Evolutionary conservation across 2,797 vertebrate genomes (phyloP).

Genomic region (Cynopterus sphinx): DNA sequence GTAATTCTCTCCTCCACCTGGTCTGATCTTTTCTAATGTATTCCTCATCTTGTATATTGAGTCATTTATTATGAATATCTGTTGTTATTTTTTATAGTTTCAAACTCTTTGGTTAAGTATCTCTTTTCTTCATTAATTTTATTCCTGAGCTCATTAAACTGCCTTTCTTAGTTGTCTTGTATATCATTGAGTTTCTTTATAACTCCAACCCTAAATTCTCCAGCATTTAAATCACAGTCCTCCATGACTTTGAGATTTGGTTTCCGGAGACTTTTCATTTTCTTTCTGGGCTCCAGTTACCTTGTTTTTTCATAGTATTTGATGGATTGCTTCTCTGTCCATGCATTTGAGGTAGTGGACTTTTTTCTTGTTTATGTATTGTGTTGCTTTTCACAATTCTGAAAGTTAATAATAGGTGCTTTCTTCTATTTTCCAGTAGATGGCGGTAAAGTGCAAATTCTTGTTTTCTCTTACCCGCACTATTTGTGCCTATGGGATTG

Average conservation of each 20-base stretch:
- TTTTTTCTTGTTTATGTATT: too few relatives aligned
- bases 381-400: not conserved
- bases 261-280: too few relatives aligned
- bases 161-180: not conserved
- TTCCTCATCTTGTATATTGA: too few relatives aligned
- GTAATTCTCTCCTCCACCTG: too few relatives aligned
- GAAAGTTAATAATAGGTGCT: accelerated
- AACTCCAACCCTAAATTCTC: not conserved
- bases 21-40: not conserved
- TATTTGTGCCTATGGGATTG: too few relatives aligned
- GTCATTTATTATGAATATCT: not conserved
- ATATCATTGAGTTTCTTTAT: not conserved
- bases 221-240: not conserved
- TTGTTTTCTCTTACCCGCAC: not conserved
- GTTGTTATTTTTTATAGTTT: not conserved
- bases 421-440: not conserved
- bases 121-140: not conserved
- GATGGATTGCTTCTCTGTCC: not conserved
- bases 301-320: not conserved
- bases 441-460: not conserved
- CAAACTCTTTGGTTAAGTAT: not conserved
- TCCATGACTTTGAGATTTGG: not conserved
- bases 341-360: not conserved
- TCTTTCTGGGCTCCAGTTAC: not conserved
- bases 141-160: not conserved